Evolutionary conservation across 2,888 invertebrate species (phyloP), one percentile per base, ranked within the genome.

Genomic region (Artemia sinica): DNA sequence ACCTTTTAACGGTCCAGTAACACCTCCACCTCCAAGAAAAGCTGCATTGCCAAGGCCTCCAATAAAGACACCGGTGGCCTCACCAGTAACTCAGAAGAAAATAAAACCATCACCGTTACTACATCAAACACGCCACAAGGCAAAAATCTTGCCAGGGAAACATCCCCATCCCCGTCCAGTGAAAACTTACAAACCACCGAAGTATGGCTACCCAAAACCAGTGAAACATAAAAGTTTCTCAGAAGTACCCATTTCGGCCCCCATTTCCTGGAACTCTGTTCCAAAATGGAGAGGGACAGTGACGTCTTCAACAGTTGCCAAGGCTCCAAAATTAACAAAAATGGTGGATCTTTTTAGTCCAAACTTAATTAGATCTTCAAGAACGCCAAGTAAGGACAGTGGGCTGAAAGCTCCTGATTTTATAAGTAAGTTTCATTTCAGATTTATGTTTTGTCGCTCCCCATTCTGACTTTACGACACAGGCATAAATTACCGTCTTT

Each of bases 291-390:
- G 9, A 18, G 58, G 58, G 10, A 58, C 58, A 8, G 58, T 58
- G 18, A 18, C 8, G 10, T 58, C 58, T 14, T 28, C 28, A 1
- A 4, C 28, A 4, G 28, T 28, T 28, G 58, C 10, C 7, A 58
- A 58, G 18, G 14, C 58, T 58, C 18, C 58, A 7, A 58, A 58
- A 10, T 18, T 58, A n/a, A 58, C 58, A 8, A 58, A 58, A 9
- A 58, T 58, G 58, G 18, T 58, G n/a, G 58, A 58, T 18, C 58
- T 58, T 18, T 58, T 58, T 18, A 58, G 58, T 58, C 58, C 58
- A 18, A 58, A 58, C 2, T 9, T 58, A 58, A 58, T 58, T 18
- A 58, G 58, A 2, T 18, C 58, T 14, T n/a, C 58, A 58, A 58
- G 58, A 18, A 58, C 58, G 14, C n/a, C 58, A 58, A 58, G 18